Base-by-base conservation (phyloP, 1,140 invertebrate genomes). In the Drosophila willistoni region DNA sequence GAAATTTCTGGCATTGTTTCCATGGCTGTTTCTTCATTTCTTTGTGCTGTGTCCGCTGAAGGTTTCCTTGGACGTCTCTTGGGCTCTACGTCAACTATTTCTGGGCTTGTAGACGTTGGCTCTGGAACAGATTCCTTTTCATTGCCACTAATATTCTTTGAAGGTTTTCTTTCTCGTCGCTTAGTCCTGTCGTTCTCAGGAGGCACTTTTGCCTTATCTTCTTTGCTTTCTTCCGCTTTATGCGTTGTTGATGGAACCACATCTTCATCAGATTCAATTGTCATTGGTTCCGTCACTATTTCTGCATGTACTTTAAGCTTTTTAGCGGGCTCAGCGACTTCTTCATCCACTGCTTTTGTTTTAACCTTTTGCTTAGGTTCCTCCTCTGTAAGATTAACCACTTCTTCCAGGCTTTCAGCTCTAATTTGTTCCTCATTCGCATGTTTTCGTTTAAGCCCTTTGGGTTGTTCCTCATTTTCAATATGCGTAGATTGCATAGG, bases 31-130 rank as follows among this genome's bases (percentile, higher is more conserved):
- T 22, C 14, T n/a, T 14, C 7, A 4, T 42, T n/a, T 10, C 25
- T 6, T 17, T 72, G 41, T 0, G 47, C 17, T 19, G 57, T 65
- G 0, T 74, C 68, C 17, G 33, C 41, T 19, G 73, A 62, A 19
- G 57, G 44, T n/a, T 71, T 78, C 1, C 64, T 71, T 2, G 39
- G 68, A 0, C 71, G 61, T 34, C 65, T 54, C 25, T 70, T 79
- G 4, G 76, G 4, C 3, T 12, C 12, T n/a, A 14, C 51, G 14
- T 61, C 54, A 3, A 29, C 25, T 3, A 41, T n/a, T 7, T 67
- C 63, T 19, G 59, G 17, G 13, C 17, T 44, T 9, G 34, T 36
- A 10, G 9, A 9, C 17, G 5, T 36, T 36, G 34, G 34, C 10
- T 36, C 34, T 36, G 1, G 9, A 36, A 13, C 12, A 0, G 12